Conservation (phyloP, 2,113 vertebrate species). For the Nothobranchius furzeri region DNA sequence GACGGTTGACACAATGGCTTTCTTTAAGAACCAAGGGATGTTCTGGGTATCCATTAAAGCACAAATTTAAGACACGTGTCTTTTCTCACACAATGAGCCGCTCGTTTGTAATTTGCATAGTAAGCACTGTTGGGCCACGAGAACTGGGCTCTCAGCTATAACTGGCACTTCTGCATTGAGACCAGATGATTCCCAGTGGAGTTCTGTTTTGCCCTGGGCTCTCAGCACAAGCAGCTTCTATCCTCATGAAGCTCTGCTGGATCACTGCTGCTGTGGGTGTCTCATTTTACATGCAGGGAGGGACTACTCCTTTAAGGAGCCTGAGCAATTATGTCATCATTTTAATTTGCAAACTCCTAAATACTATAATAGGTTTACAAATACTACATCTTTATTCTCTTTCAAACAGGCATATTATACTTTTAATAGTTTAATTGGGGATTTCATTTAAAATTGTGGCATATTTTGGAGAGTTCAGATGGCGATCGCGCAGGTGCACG, state of each 20-base stretch:
- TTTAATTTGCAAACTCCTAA: too few species aligned
- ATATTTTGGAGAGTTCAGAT: too few species aligned
- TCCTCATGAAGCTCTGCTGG: slow-evolving; percentile 14
- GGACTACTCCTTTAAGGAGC: background rate
- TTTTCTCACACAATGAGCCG: slow-evolving; percentile 5
- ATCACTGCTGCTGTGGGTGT: background rate
- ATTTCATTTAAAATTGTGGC: too few species aligned
- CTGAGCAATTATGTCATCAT: background rate
- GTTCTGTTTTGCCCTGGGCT: slow-evolving; percentile 31
- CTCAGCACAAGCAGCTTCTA: slow-evolving; percentile 20
- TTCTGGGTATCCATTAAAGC: slow-evolving; percentile 25
- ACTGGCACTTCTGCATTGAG: slow-evolving; percentile 40
- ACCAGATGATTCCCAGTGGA: slow-evolving; percentile 36
- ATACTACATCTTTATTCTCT: too few species aligned
- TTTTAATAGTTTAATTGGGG: too few species aligned
- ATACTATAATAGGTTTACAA: too few species aligned
- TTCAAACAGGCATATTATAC: too few species aligned
- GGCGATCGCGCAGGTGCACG: too few species aligned
- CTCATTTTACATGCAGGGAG: background rate
- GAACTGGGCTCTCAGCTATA: slow-evolving; percentile 36
- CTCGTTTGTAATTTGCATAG: slow-evolving; percentile 39
- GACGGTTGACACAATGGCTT: slow-evolving; percentile 31
- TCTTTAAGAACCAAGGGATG: slow-evolving; percentile 19
- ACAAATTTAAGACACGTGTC: slow-evolving; percentile 3
- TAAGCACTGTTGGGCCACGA: slow-evolving; percentile 24